Percentiles rank a stretch among this genome's conserved stretches.
phyloP scores from a whole-genome alignment of 1,140 invertebrate genomes.

The Saccostrea glomerata region DNA sequence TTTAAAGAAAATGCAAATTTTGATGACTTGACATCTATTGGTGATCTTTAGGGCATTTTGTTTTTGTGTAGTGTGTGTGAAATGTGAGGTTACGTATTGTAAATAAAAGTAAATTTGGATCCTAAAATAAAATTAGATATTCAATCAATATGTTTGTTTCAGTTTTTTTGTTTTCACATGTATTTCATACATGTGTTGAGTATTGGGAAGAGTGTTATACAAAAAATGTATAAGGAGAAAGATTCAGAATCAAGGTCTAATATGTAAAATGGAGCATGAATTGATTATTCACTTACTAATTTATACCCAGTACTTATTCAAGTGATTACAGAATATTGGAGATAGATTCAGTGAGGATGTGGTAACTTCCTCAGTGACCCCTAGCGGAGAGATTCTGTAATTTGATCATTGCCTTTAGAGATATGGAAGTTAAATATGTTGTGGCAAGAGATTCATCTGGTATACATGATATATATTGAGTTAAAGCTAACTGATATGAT shows the following conservation, averaged over 20 bases:
- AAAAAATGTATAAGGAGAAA: background rate
- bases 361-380: no score
- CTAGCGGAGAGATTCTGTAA: no score
- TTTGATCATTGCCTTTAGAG: no score
- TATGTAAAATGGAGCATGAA: background rate
- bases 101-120: background rate
- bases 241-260: background rate
- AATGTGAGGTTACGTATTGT: background rate
- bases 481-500: no score
- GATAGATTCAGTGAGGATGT: no score
- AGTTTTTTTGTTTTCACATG: background rate
- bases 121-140: no score
- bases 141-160: background rate
- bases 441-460: no score
- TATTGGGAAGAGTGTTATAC: background rate
- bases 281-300: no score
- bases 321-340: no score
- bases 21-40: background rate
- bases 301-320: no score
- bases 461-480: no score
- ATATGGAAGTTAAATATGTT: no score
- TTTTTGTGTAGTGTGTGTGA: background rate
- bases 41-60: background rate
- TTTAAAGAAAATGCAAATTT: background rate
- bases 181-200: slow-evolving; percentile 6